Base-by-base conservation (phyloP, 2,888 invertebrate species). In the Chaitophorus viminalis region DNA sequence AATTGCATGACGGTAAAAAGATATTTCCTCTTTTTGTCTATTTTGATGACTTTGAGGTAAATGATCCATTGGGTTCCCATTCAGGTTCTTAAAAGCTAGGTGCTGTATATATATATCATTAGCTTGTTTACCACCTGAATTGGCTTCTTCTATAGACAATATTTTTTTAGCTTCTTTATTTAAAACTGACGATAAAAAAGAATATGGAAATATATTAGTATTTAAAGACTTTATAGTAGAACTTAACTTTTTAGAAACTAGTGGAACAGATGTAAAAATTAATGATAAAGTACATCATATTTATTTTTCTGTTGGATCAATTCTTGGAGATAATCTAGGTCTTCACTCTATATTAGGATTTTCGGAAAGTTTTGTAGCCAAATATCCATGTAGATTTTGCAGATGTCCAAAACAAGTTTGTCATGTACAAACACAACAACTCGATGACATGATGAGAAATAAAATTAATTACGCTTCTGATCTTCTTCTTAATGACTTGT, bases 251-350 rank as follows among this genome's bases (percentile, higher is more conserved):
- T 88, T 90, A 65, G 89, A 88, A 74, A 77, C 60, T 11, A 77
- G 86, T 25, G 89, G 89, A 3, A 89, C 89, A 70, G 78, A 87
- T 33, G 88, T 89, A n/a, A 14, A 8, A 31, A 33, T 88, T 25
- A 25, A 82, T 11, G 74, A 79, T 11, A 29, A 70, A 89, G 89
- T 87, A 88, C 88, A 33, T 52, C 89, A 36, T 75, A 39, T 39
- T 39, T 39, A 39, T 39, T 39, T 39, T 39, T 39, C 36, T 5
- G 36, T 39, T 39, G 36, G 79, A 72, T 76, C 79, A 36, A 81
- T 90, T 72, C 33, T 89, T 25, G 90, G 89, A 18, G 90, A 90
- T 39, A 90, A 90, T 83, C 78, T 89, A 65, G 89, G 89, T 8
- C 81, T 90, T 11, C 89, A 90, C 77, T 65, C 84, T 46, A 60